A percentile compares a stretch with the other conserved stretches of the same genome.
Evolutionary conservation across 2,888 invertebrate species (phyloP).

Genomic region (Altica lythri): DNA sequence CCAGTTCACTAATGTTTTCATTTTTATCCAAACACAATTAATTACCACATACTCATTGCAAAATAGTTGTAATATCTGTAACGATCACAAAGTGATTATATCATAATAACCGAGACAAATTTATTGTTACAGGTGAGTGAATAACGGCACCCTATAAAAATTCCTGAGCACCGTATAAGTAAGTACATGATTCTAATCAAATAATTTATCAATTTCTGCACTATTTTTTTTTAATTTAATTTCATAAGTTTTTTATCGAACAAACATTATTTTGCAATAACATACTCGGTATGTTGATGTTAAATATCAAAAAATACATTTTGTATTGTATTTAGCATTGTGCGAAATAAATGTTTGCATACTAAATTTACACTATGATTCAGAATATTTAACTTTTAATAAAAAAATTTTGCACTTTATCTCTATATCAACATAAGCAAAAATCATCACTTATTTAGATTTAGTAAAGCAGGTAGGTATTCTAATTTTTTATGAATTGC

Average conservation of each 20-base stretch:
- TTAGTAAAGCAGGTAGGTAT: too few relatives aligned
- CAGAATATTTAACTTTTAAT: too few relatives aligned
- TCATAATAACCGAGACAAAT: conserved; percentile 6
- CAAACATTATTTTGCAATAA: too few relatives aligned
- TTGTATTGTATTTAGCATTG: too few relatives aligned
- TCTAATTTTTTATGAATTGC: too few relatives aligned
- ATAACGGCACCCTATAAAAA: conserved; percentile 20
- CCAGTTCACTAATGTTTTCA: neutral
- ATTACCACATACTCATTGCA: neutral
- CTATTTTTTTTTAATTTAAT: neutral
- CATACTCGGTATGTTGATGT: too few relatives aligned
- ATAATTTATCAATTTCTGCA: conserved; percentile 8
- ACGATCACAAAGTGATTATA: neutral
- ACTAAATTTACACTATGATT: too few relatives aligned
- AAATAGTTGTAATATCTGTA: neutral
- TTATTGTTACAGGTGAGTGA: conserved; percentile 21
- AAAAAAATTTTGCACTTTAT: too few relatives aligned
- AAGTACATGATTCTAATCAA: conserved; percentile 13
- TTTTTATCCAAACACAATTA: neutral
- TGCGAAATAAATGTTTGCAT: too few relatives aligned
- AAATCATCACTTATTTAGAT: too few relatives aligned
- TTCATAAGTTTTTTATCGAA: conserved; percentile 12
- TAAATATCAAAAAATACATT: too few relatives aligned
- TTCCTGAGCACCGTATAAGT: conserved; percentile 11
- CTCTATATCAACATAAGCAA: too few relatives aligned